Evolutionary conservation across 2,888 invertebrate species (phyloP), one percentile per base, ranked within the genome.

Genomic region (Odiellus spinosus): DNA sequence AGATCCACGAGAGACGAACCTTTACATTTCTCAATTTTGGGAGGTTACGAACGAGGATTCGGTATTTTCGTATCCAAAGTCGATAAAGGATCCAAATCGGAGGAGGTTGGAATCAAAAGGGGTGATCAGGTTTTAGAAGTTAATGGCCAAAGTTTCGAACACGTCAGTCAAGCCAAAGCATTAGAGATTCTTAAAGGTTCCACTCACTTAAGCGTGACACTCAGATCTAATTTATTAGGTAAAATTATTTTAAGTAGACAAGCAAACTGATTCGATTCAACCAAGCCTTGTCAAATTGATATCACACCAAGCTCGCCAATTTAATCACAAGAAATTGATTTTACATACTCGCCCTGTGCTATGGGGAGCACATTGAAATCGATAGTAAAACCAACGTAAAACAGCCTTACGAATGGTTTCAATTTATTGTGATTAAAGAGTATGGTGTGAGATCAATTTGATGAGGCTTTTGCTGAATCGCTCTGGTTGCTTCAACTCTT

Each of bases 61-160:
- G 91, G 91, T 45, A 87, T 96, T 57, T 98, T 91, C 69, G 84
- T 98, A 56, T 80, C 86, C 20, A 86, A 88, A 67, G 91, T 95
- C 19, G 91, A 93, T 63, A 81, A 81, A 59, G 80, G 80, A 54
- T 87, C 91, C 2, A 90, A 90, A 68, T 88, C 95, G 6, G 88
- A 91, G 67, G 88, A 91, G 65, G 85, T 90, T 19, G 96, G 96
- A 1, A 70, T 98, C 43, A 93, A 95, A 67, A 75, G 93, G 45
- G 96, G 95, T 36, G 96, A 98, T 71, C 95, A 98, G 63, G 56
- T 98, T 53, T 72, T 96, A 56, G 93, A 95, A 71, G 93, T 98
- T 1, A 99, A 98, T 67, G 91, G 93, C 21, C 88, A 93, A 64
- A 90, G 85, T 61, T 91, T 96, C 66, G 83, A 86, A 61, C 87